These are phyloP conservation scores for Ornithorhynchus anatinus DNA, from an alignment of 2,113 vertebrate genomes.

Conservation along the genomic window DNA sequence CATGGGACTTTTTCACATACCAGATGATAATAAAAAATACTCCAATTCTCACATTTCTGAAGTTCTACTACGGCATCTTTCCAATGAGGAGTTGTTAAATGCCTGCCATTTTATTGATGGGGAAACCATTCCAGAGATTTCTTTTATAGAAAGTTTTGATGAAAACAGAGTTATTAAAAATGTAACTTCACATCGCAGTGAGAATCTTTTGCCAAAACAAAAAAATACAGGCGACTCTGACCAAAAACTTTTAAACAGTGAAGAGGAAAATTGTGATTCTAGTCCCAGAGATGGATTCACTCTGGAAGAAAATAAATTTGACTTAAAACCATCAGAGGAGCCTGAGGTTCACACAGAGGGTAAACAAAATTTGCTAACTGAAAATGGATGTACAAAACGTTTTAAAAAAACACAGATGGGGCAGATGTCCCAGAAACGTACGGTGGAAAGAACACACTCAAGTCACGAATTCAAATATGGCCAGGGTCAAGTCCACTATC, in stretches of 20 bases:
- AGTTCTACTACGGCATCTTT: conserved; percentile 76
- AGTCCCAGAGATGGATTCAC: not conserved
- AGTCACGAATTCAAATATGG: conserved; percentile 66
- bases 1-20: not conserved
- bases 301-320: not conserved
- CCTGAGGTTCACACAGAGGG: conserved; percentile 1
- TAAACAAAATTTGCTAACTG: not conserved
- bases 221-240: not conserved
- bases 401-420: conserved; percentile 17
- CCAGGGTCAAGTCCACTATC: conserved; percentile 74
- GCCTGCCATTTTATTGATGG: conserved; percentile 71
- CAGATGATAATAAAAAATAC: not conserved
- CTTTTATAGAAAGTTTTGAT: conserved; percentile 75
- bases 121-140: conserved; percentile 84
- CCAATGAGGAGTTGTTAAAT: conserved; percentile 68
- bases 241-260: not conserved
- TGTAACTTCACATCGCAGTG: not conserved
- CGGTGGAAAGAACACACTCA: conserved; percentile 61
- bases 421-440: not conserved
- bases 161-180: conserved; percentile 52
- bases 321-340: not conserved
- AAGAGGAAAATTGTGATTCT: not conserved
- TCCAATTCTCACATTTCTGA: conserved; percentile 60
- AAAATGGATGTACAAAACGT: not conserved
- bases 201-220: not conserved